Evolutionary conservation across 2,888 invertebrate genomes (phyloP).

Genomic region (Endomychus coccineus): DNA sequence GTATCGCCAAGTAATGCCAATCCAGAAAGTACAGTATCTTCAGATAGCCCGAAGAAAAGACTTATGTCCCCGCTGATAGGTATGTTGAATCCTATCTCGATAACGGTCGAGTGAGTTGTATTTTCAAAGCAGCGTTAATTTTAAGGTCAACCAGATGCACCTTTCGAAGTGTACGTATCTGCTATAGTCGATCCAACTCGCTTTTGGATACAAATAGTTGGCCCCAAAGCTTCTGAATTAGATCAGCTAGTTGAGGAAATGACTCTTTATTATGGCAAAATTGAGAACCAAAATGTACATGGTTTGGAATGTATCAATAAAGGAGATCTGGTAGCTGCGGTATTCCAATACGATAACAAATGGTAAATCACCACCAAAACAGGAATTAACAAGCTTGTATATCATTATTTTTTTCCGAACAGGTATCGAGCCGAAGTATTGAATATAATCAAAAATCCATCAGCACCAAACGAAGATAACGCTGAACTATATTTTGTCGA

Average conservation of each 20-base stretch:
- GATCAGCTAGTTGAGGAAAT: constrained; percentile 74
- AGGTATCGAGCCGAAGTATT: constrained; percentile 56
- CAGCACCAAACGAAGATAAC: constrained; percentile 47
- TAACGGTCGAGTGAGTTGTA: background rate
- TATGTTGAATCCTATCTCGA: background rate
- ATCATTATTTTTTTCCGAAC: no score
- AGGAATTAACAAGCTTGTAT: no score
- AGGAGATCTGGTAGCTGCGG: constrained; percentile 80
- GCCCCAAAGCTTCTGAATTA: constrained; percentile 62
- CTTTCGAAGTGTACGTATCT: constrained; percentile 79
- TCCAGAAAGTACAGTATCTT: no score
- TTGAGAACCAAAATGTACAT: constrained; percentile 58
- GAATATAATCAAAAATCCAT: constrained; percentile 54
- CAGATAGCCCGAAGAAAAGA: no score
- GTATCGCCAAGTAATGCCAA: constrained; percentile 13
- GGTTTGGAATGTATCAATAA: constrained; percentile 47
- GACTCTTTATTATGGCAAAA: constrained; percentile 69
- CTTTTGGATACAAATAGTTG: constrained; percentile 84
- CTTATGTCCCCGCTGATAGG: no score
- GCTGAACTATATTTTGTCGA: constrained; percentile 77
- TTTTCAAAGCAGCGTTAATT: background rate
- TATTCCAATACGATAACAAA: constrained; percentile 71
- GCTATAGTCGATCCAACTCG: constrained; percentile 69
- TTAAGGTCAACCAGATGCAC: constrained; percentile 47
- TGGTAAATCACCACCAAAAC: no score